These are phyloP conservation scores for Trichonephila clavata DNA, from an alignment of 1,140 invertebrate genomes.

Conservation along the genomic window DNA sequence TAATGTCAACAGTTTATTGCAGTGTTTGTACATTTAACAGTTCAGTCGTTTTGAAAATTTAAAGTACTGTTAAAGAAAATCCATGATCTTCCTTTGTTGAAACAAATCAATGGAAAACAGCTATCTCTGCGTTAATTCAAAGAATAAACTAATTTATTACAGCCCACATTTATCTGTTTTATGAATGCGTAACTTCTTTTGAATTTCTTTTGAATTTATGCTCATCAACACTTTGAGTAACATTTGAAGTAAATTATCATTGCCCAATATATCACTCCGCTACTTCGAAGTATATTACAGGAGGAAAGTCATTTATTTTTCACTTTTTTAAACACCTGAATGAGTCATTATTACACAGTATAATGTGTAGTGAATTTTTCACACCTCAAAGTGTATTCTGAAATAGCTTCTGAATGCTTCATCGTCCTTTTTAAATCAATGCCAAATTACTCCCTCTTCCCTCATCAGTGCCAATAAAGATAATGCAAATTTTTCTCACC, in stretches of 20 bases:
- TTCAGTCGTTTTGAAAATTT: too few relatives aligned
- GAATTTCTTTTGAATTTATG: constrained; percentile 28
- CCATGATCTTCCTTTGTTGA: neutral
- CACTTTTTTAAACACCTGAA: neutral
- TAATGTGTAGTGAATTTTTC: constrained; percentile 31
- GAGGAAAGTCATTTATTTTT: constrained; percentile 12
- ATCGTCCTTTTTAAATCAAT: constrained; percentile 39
- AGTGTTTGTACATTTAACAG: too few relatives aligned
- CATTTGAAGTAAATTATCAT: constrained; percentile 43
- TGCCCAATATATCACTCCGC: neutral
- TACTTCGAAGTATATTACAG: neutral
- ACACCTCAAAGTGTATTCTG: constrained; percentile 35
- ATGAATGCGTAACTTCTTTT: neutral
- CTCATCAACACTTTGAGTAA: constrained; percentile 23
- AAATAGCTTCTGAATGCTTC: neutral
- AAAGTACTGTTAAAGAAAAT: too few relatives aligned
- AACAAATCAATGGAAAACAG: neutral
- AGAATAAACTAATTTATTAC: neutral
- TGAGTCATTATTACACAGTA: neutral
- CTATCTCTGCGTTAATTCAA: neutral
- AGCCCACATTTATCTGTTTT: neutral
- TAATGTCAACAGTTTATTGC: too few relatives aligned
- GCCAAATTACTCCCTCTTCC: constrained; percentile 31
- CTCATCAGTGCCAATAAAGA: constrained; percentile 51
- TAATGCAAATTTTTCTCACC: constrained; percentile 47